Base-by-base conservation (phyloP, 2,113 vertebrate genomes). In the Taxidea taxus region DNA sequence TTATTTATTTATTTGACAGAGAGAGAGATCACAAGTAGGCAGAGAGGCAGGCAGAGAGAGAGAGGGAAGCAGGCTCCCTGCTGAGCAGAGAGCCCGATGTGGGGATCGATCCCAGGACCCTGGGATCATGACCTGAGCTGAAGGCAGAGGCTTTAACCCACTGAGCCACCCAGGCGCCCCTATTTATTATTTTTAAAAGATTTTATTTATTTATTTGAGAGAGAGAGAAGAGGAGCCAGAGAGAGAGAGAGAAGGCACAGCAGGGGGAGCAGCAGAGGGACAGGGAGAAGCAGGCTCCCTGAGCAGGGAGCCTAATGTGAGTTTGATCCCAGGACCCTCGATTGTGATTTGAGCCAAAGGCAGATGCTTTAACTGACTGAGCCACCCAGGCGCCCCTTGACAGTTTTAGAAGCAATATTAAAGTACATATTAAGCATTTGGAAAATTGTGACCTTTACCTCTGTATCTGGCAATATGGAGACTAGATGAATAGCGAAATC, bases 401-500 rank as follows among this genome's bases (percentile, higher is more conserved):
- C 16, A 44, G 60, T 60, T n/a, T 70, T 37, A 11, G 78, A 85
- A 90, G 29, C 14, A 78, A 70, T 58, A 25, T 25, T 72, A 60
- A 95, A 90, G 31, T 90, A 34, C 49, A 29, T 6, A 9, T 60
- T 44, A 85, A 60, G 21, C 21, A 70, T 80, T 90, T 90, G 70
- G 49, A 85, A 89, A 89, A 90, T n/a, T 84, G 31, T 7, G 12
- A 86, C 23, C 44, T 64, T 72, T 80, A 64, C 37, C 72, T 60
- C 72, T 90, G 87, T 74, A 62, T 62, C 81, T 37, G 74, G 62
- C 54, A 86, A 62, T 74, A 72, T 44, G 54, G 29, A 86, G 13
- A 37, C 29, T 34, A 34, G 4, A 5, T 86, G 62, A 86, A 31
- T 31, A 80, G 42, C 60, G 51, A 86, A 90, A 72, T 51, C 31